Evolutionary conservation across 2,797 vertebrate species (phyloP).

Genomic region (Coranthus polyacanthus): DNA sequence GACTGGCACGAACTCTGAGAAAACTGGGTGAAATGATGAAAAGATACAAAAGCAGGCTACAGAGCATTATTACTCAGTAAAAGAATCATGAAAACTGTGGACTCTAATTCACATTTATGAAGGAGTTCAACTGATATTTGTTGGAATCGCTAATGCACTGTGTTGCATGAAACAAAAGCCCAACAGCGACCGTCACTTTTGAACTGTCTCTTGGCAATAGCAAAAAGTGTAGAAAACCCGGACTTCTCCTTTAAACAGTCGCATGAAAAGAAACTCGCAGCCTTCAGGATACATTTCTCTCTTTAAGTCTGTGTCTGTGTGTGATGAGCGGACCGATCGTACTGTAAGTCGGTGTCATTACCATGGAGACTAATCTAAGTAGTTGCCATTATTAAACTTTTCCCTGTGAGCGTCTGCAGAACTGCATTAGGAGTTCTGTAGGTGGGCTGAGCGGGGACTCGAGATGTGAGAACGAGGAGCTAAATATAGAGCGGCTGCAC

Average conservation of each 20-base stretch:
- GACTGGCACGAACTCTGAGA: too few species aligned
- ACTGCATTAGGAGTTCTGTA: conserved; percentile 58
- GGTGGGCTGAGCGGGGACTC: conserved; percentile 65
- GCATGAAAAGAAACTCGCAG: conserved; percentile 10
- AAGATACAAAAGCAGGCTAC: not conserved
- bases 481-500: conserved; percentile 72
- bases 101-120: too few species aligned
- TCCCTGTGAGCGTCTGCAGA: conserved; percentile 52
- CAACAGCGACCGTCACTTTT: too few species aligned
- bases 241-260: conserved; percentile 8
- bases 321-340: not conserved
- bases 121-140: not conserved
- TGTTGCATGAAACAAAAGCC: too few species aligned
- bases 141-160: too few species aligned
- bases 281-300: conserved; percentile 1
- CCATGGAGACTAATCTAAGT: conserved; percentile 73
- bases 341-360: conserved; percentile 49
- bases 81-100: too few species aligned
- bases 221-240: too few species aligned
- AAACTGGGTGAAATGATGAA: too few species aligned
- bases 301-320: conserved; percentile 8
- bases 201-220: too few species aligned
- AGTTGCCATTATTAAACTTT: conserved; percentile 75
- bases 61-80: not conserved
- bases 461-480: conserved; percentile 72